Conservation (phyloP, 1,140 invertebrate species). For the Coenobita brevimanus region DNA sequence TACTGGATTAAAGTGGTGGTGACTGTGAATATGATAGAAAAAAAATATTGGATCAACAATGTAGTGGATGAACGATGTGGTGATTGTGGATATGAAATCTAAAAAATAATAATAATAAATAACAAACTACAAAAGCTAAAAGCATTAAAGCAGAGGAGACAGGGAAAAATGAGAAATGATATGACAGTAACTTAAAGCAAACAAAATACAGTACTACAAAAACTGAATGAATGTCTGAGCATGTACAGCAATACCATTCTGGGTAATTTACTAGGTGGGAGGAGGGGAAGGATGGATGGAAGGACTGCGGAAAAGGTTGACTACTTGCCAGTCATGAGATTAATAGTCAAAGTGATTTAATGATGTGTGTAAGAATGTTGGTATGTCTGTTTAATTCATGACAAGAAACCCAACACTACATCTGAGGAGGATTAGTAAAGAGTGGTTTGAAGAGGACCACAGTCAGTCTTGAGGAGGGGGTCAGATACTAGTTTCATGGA, state of each 20-base stretch:
- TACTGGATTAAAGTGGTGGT: background rate
- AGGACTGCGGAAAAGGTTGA: background rate
- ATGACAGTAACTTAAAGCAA: too few species aligned
- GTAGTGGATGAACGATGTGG: background rate
- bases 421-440: constrained; percentile 17
- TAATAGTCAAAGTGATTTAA: background rate
- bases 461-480: constrained; percentile 59
- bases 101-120: background rate
- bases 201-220: too few species aligned
- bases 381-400: constrained; percentile 33
- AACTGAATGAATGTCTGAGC: too few species aligned
- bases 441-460: constrained; percentile 43
- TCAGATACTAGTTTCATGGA: constrained; percentile 71
- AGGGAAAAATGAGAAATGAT: too few species aligned
- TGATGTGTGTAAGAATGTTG: constrained; percentile 34
- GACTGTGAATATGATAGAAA: background rate
- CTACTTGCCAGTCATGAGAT: constrained; percentile 23
- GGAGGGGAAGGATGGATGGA: constrained; percentile 3
- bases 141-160: too few species aligned
- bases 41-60: background rate
- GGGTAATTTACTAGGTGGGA: constrained; percentile 5
- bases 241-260: background rate
- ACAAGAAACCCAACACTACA: constrained; percentile 41
- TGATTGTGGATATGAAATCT: background rate
- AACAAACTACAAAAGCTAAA: too few species aligned